A percentile compares a stretch with the other conserved stretches of the same genome.
These are phyloP conservation scores for Parus major DNA, from an alignment of 2,113 vertebrate species.

Conservation along the genomic window DNA sequence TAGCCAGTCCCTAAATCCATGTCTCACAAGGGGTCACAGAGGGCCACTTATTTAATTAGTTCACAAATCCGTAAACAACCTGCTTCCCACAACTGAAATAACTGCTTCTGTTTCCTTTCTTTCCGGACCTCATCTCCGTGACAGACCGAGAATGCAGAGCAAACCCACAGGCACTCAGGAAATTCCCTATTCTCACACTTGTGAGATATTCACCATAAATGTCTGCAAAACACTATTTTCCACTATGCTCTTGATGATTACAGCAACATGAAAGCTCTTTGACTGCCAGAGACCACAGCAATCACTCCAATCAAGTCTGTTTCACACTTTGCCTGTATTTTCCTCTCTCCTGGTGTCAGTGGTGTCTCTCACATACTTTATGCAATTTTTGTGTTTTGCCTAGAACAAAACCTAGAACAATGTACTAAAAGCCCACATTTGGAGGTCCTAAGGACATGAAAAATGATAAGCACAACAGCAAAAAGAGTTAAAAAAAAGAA, in stretches of 20 bases:
- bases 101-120: neutral
- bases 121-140: fast-evolving
- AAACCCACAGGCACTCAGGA: neutral
- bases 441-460: neutral
- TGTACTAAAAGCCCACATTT: neutral
- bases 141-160: fast-evolving
- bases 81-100: neutral
- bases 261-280: neutral
- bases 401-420: neutral
- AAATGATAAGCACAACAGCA: neutral
- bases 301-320: neutral
- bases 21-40: neutral
- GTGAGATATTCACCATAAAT: neutral
- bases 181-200: neutral
- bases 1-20: fast-evolving
- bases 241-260: neutral
- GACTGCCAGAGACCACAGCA: neutral
- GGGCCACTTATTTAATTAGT: neutral
- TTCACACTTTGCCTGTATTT: neutral
- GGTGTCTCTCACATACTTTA: neutral
- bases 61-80: neutral
- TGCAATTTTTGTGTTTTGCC: neutral
- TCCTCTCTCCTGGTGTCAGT: neutral
- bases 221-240: neutral
- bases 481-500: neutral